Percentiles rank a stretch among this genome's conserved stretches.
Conservation (phyloP, 2,888 invertebrate species). For the Nomada flava region DNA sequence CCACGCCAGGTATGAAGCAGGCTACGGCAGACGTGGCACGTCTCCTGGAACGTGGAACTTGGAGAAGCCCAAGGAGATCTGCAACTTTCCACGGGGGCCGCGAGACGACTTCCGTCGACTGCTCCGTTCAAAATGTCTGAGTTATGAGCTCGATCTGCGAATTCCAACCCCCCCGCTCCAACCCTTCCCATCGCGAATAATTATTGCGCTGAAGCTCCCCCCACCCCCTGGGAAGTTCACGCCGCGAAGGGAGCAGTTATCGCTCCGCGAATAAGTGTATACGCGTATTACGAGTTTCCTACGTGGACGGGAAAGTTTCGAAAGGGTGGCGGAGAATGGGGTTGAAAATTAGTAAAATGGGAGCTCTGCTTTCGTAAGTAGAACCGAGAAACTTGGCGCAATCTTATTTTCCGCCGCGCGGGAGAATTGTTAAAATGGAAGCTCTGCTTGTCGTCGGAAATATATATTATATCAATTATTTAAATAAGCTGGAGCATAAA, state of each 20-base stretch:
- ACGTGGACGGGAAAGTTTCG: background rate
- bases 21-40: slow-evolving; percentile 41
- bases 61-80: slow-evolving; percentile 65
- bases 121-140: slow-evolving; percentile 60
- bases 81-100: slow-evolving; percentile 66
- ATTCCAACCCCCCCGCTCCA: slow-evolving; percentile 26
- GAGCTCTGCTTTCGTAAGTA: no score
- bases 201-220: slow-evolving; percentile 25
- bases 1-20: slow-evolving; percentile 47
- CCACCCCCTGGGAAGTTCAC: background rate
- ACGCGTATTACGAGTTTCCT: background rate
- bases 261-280: background rate
- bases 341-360: background rate
- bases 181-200: slow-evolving; percentile 40
- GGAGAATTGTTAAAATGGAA: no score
- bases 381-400: no score
- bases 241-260: slow-evolving; percentile 18
- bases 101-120: slow-evolving; percentile 62
- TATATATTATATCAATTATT: no score
- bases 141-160: slow-evolving; percentile 64
- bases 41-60: slow-evolving; percentile 62
- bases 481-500: no score
- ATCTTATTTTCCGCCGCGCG: no score
- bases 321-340: background rate
- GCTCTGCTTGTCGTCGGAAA: no score